Base-by-base conservation (phyloP, 2,888 invertebrate species). In the Pyrrhosoma nymphula region DNA sequence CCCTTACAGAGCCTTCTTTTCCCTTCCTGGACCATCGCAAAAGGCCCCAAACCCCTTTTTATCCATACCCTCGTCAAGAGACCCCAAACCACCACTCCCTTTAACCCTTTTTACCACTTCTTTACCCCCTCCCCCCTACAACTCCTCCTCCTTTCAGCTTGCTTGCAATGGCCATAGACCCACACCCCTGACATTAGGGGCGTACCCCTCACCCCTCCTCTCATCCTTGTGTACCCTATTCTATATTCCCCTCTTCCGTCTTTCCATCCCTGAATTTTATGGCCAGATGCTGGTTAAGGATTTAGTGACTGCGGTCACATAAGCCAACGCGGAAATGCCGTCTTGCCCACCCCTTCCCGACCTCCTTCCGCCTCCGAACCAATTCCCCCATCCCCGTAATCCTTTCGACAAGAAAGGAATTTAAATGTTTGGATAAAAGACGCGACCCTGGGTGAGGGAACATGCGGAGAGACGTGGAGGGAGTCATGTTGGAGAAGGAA, bases 221-320 rank as follows among this genome's bases (percentile, higher is more conserved):
- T 10, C 63, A 23, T 35, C 91, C 23, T 60, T n/a, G 0, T 3
- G 3, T n/a, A 20, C 39, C 39, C 88, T 35, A 14, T 88, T 60
- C 16, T 2, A 60, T 1, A 8, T 4, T 60, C 16, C 20, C 88
- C 89, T n/a, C 75, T 39, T 12, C 56, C 20, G 3, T 63, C 23
- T 91, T 47, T 47, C 47, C 93, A 39, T 69, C 47, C 47, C 60
- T 47, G 93, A 69, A 93, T 93, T 93, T 93, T 93, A 93, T 47
- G 93, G 69, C 93, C 93, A 93, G 69, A 93, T 93, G 93, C 93
- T 93, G 35, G 35, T 82, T 69, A 69, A 93, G 93, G 93, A 93
- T 93, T 93, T 93, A 93, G 93, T 69, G 93, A 69, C 93, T 93
- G 93, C 93, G 93, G 93, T 93, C 93, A 93, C 69, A 93, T 93